Conservation (phyloP, 2,888 invertebrate genomes). For the Calliphora vomitoria region DNA sequence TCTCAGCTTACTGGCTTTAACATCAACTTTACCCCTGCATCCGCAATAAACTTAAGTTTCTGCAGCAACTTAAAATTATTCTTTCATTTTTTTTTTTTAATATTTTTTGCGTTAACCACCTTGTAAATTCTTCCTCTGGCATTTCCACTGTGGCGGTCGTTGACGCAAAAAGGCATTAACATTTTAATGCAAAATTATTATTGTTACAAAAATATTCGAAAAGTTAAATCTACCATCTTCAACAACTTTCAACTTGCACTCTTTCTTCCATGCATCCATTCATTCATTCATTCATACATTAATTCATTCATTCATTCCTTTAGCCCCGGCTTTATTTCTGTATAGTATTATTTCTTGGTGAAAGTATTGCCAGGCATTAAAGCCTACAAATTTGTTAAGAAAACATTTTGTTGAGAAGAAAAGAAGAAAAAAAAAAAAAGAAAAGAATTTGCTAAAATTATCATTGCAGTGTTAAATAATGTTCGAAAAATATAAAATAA, state of each 20-base stretch:
- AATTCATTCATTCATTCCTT: neutral
- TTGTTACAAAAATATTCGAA: conserved; percentile 65
- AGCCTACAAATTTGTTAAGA: conserved; percentile 69
- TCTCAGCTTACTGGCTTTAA: conserved; percentile 10
- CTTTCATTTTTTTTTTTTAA: too few species aligned
- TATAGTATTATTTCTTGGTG: conserved; percentile 12
- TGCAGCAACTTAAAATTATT: neutral
- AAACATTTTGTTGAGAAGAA: conserved; percentile 50
- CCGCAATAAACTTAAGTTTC: conserved; percentile 10
- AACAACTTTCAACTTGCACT: conserved; percentile 20
- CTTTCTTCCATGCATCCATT: neutral
- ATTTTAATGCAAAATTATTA: conserved; percentile 70
- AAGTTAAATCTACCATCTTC: conserved; percentile 61
- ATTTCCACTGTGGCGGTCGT: conserved; percentile 7
- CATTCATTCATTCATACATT: neutral
- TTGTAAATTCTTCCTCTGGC: neutral
- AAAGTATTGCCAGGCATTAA: conserved; percentile 57
- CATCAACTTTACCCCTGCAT: neutral
- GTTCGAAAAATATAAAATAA: conserved; percentile 55
- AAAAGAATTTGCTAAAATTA: conserved; percentile 60
- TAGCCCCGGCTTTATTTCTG: neutral
- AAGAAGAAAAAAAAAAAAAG: too few species aligned
- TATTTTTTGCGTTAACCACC: conserved; percentile 22
- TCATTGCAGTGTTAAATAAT: conserved; percentile 74
- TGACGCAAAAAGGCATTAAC: conserved; percentile 65